These are phyloP conservation scores for Papilio elwesi DNA, from an alignment of 2,888 invertebrate species.

Conservation along the genomic window DNA sequence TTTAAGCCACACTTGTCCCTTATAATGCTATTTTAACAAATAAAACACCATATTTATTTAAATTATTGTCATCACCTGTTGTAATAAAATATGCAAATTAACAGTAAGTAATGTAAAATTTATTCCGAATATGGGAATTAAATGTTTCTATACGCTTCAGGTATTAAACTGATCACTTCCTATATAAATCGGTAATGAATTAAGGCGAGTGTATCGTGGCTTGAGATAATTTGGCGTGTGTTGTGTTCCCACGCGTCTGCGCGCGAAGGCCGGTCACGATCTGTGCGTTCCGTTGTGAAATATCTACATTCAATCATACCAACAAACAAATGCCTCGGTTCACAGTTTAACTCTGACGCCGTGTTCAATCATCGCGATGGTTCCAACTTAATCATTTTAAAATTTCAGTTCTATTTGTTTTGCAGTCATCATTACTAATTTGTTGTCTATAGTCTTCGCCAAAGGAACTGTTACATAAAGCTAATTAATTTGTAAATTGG, in stretches of 20 bases:
- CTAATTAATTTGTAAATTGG: background rate
- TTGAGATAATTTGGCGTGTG: slow-evolving; percentile 50
- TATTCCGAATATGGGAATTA: too few relatives aligned
- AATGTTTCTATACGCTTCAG: too few relatives aligned
- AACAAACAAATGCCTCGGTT: slow-evolving; percentile 45
- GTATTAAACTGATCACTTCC: too few relatives aligned
- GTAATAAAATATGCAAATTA: too few relatives aligned
- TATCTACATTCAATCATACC: slow-evolving; percentile 45
- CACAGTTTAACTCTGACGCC: slow-evolving; percentile 43
- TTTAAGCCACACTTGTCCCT: too few relatives aligned
- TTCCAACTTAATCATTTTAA: slow-evolving; percentile 41
- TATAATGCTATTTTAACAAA: too few relatives aligned
- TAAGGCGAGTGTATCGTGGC: slow-evolving; percentile 19
- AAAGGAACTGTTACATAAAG: background rate
- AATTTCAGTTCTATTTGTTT: slow-evolving; percentile 16
- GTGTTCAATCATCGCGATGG: slow-evolving; percentile 26
- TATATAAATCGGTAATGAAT: background rate
- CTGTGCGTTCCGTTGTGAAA: slow-evolving; percentile 47
- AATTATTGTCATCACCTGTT: too few relatives aligned
- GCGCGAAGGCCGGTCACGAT: slow-evolving; percentile 55
- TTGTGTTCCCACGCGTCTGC: slow-evolving; percentile 54
- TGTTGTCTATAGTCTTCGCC: background rate
- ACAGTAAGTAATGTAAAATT: too few relatives aligned
- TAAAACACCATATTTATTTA: too few relatives aligned
- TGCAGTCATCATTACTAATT: background rate